phyloP scores from a whole-genome alignment of 2,797 vertebrate genomes.

The Eulemur mongoz region DNA sequence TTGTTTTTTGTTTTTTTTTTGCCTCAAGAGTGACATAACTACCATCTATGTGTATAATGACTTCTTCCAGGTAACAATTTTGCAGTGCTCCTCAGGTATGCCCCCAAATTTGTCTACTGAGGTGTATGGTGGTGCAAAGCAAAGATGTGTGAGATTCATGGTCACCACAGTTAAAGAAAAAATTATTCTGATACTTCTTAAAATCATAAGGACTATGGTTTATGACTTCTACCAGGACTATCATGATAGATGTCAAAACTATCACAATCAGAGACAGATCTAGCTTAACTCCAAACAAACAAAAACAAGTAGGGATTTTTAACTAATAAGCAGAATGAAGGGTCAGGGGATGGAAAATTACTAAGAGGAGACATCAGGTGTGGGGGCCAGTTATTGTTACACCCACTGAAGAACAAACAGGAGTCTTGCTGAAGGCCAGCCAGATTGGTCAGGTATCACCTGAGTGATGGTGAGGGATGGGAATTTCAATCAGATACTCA shows the following conservation, averaged over 20 bases:
- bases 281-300: background rate
- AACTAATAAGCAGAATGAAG: background rate
- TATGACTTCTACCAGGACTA: background rate
- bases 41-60: background rate
- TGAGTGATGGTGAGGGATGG: accelerated
- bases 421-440: background rate
- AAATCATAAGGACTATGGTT: background rate
- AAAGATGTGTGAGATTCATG: background rate
- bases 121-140: background rate
- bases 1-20: background rate
- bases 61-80: background rate
- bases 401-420: too few species aligned
- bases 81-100: background rate
- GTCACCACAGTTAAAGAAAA: background rate
- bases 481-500: background rate
- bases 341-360: background rate
- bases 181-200: background rate
- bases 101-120: background rate
- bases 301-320: background rate
- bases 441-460: background rate
- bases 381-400: background rate
- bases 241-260: background rate
- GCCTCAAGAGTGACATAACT: background rate
- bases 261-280: background rate
- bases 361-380: background rate